Evolutionary conservation across 2,888 invertebrate genomes (phyloP).

Genomic region (Neocrepidodera transversa): DNA sequence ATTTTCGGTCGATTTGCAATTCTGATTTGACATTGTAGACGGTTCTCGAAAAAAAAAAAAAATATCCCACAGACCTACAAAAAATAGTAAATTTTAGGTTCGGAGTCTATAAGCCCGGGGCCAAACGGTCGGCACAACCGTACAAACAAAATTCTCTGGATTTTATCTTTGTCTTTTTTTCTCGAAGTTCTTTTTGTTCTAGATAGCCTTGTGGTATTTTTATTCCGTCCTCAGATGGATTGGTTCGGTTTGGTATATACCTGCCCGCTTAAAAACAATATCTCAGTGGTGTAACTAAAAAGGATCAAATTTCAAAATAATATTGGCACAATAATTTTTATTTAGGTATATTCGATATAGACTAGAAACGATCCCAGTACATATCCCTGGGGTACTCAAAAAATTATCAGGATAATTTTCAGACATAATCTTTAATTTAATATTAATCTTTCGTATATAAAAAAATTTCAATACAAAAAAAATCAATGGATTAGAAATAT

Average conservation of each 20-base stretch:
- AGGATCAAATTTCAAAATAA: no score
- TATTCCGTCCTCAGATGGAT: constrained; percentile 19
- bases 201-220: constrained; percentile 31
- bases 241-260: constrained; percentile 17
- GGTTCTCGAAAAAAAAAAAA: constrained; percentile 20
- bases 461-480: no score
- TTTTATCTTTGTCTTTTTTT: constrained; percentile 20
- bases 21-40: constrained; percentile 37
- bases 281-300: no score
- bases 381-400: no score
- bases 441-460: no score
- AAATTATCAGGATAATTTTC: no score
- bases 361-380: no score
- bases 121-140: constrained; percentile 18
- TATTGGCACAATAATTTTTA: no score
- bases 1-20: constrained; percentile 41
- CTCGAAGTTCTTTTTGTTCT: constrained; percentile 29
- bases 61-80: constrained; percentile 34
- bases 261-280: no score
- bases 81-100: constrained; percentile 35
- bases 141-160: constrained; percentile 33
- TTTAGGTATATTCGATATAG: no score
- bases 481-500: no score
- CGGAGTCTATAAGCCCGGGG: constrained; percentile 14
- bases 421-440: no score